These are phyloP conservation scores for Tylochromis polylepis DNA, from an alignment of 2,113 vertebrate species.

Conservation along the genomic window DNA sequence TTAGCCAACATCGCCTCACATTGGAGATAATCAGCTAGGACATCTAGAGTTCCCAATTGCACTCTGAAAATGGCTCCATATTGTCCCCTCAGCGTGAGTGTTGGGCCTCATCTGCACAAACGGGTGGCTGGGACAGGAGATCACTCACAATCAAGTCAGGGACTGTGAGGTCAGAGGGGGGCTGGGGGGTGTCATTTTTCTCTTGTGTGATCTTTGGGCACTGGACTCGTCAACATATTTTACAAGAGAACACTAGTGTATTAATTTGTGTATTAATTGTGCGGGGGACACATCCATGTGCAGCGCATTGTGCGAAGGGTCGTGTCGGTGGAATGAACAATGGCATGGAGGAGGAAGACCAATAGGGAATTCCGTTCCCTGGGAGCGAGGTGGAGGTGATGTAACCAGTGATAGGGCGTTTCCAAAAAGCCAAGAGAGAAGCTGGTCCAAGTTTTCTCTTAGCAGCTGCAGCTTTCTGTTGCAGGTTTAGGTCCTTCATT, in stretches of 20 bases:
- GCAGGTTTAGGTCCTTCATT: constrained; percentile 89
- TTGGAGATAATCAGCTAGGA: constrained; percentile 40
- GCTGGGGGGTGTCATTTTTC: constrained; percentile 16
- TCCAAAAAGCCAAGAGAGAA: constrained; percentile 59
- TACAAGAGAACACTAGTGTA: constrained; percentile 20
- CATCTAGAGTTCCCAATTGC: constrained; percentile 22
- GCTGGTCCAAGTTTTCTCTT: constrained; percentile 81
- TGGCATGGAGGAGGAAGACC: constrained; percentile 53
- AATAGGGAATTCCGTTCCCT: constrained; percentile 41
- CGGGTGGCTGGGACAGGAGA: neutral
- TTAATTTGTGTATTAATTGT: constrained; percentile 31
- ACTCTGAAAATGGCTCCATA: constrained; percentile 39
- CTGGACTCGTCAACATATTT: constrained; percentile 23
- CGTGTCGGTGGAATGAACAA: constrained; percentile 33
- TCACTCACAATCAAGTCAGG: constrained; percentile 7
- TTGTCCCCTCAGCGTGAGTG: constrained; percentile 10
- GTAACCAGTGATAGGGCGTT: constrained; percentile 32
- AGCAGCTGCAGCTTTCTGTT: constrained; percentile 93
- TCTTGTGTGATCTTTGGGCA: constrained; percentile 44
- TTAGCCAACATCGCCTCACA: constrained; percentile 56
- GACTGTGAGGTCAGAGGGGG: neutral
- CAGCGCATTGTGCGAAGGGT: constrained; percentile 29
- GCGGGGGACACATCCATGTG: constrained; percentile 40
- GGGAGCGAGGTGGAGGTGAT: constrained; percentile 68
- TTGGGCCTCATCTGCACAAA: constrained; percentile 21